Evolutionary conservation across 2,888 invertebrate genomes (phyloP).

Genomic region (Teleiodes luculella): DNA sequence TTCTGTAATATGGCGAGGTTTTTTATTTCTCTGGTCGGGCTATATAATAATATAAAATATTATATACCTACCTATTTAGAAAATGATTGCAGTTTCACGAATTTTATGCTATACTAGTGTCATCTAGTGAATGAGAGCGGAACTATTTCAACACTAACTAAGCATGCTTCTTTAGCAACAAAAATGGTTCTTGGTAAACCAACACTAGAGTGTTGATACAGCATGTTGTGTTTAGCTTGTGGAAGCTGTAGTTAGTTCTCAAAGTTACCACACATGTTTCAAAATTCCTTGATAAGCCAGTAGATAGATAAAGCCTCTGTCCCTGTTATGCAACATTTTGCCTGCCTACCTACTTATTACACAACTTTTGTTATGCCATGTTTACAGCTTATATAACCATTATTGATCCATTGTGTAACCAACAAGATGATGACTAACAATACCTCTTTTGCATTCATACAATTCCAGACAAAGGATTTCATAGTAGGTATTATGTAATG

Average conservation of each 20-base stretch:
- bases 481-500: conserved; percentile 1
- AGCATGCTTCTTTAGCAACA: no score
- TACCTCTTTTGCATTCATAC: neutral
- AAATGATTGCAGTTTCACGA: no score
- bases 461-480: neutral
- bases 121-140: conserved; percentile 1
- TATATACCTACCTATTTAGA: no score
- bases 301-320: neutral
- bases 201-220: no score
- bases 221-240: no score
- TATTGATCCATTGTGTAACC: conserved; percentile 12
- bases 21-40: no score
- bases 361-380: conserved; percentile 7
- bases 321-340: conserved; percentile 1
- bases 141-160: conserved; percentile 15
- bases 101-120: conserved; percentile 1
- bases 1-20: no score
- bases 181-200: neutral
- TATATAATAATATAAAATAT: no score
- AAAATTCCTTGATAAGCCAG: neutral
- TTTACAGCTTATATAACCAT: conserved; percentile 9
- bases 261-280: neutral
- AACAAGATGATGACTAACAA: conserved; percentile 5
- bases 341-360: neutral
- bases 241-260: neutral